These are phyloP conservation scores for Rhorus exstirpatorius DNA, from an alignment of 2,888 invertebrate species.

Conservation along the genomic window DNA sequence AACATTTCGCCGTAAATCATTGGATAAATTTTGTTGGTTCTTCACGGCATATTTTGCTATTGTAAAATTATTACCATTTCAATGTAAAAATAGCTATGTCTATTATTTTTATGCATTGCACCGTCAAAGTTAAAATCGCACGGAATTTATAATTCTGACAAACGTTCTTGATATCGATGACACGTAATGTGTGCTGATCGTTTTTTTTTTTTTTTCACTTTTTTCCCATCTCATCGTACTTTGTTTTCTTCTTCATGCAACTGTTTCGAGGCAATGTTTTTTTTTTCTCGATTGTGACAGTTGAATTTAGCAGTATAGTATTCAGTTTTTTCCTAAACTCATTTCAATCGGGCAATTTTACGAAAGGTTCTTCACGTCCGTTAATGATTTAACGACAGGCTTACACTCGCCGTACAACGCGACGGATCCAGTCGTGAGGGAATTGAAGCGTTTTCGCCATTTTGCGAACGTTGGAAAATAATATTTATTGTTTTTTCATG, in stretches of 20 bases:
- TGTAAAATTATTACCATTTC: no score
- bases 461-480: background rate
- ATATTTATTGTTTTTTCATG: background rate
- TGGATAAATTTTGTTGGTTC: no score
- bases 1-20: no score
- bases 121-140: background rate
- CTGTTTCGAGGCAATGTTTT: background rate
- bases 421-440: no score
- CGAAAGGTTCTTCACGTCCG: no score
- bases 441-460: background rate
- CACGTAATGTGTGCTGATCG: background rate
- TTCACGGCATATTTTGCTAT: no score
- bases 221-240: background rate
- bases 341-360: background rate
- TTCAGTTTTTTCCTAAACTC: background rate
- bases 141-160: background rate
- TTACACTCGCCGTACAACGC: no score
- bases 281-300: background rate
- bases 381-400: no score
- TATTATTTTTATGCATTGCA: background rate
- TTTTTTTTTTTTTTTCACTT: conserved; percentile 1
- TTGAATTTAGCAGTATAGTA: background rate
- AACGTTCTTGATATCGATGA: conserved; percentile 12
- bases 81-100: no score
- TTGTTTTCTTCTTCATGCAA: conserved; percentile 17